Evolutionary conservation across 2,113 vertebrate species (phyloP).

Genomic region (Puma concolor): DNA sequence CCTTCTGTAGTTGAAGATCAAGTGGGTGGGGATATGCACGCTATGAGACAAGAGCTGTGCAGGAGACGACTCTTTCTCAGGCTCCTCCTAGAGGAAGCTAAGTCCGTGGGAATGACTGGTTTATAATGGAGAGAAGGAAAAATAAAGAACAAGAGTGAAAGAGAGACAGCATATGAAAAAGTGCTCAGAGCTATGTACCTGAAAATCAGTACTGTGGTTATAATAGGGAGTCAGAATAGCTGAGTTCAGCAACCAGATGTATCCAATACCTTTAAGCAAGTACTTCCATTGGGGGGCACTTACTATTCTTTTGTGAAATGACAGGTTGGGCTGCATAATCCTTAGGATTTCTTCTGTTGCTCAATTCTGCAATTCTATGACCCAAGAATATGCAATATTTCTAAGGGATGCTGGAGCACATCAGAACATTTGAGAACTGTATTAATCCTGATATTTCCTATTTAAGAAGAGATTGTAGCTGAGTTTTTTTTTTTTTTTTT

Average conservation of each 20-base stretch:
- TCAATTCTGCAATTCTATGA: slow-evolving; percentile 72
- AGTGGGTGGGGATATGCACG: not conserved
- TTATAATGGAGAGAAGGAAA: not conserved
- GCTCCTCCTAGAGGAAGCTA: not conserved
- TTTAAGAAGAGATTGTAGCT: not conserved
- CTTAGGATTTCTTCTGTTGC: not conserved
- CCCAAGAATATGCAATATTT: slow-evolving; percentile 49
- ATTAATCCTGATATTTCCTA: not conserved
- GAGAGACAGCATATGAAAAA: not conserved
- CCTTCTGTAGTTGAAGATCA: not conserved
- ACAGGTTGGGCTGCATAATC: not conserved
- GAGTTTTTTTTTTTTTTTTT: rapidly evolving
- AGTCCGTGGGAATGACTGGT: not conserved
- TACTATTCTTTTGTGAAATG: not conserved
- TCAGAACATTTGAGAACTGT: not conserved
- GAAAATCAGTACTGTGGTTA: not conserved
- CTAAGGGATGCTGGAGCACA: not conserved
- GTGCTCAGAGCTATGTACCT: not conserved
- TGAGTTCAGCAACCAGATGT: not conserved
- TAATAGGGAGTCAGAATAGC: not conserved
- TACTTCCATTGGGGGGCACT: not conserved
- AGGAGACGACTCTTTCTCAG: not conserved
- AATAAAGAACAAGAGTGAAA: not conserved
- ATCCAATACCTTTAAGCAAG: not conserved
- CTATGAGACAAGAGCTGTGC: not conserved